Conservation (phyloP, 1,140 invertebrate genomes). For the Berghia stephanieae region DNA sequence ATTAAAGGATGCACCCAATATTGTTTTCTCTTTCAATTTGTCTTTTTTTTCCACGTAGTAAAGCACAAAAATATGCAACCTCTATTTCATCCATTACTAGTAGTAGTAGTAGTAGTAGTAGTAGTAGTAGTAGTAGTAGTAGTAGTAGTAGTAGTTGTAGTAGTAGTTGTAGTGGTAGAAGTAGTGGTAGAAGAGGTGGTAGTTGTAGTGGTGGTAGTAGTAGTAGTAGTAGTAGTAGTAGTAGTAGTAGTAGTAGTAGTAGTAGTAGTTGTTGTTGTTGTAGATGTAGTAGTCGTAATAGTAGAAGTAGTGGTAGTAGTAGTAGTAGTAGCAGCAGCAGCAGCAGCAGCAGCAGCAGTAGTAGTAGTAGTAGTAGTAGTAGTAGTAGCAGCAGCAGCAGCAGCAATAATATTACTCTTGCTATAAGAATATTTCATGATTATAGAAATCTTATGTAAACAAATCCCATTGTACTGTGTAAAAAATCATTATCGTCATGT, state of each 20-base stretch:
- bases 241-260: constrained; percentile 7
- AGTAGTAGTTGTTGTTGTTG: neutral
- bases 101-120: constrained; percentile 42
- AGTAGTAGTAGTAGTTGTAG: constrained; percentile 7
- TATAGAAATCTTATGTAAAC: too few species aligned
- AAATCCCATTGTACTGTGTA: too few species aligned
- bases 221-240: constrained; percentile 14
- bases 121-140: constrained; percentile 36
- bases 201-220: constrained; percentile 32
- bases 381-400: neutral
- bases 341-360: constrained; percentile 3
- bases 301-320: neutral
- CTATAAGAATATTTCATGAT: too few species aligned
- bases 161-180: too few species aligned
- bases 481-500: too few species aligned
- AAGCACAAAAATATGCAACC: too few species aligned
- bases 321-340: constrained; percentile 5
- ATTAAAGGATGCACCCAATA: too few species aligned
- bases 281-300: too few species aligned
- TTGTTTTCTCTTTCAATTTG: too few species aligned
- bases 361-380: neutral
- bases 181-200: too few species aligned
- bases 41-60: too few species aligned
- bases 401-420: neutral
- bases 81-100: too few species aligned